phyloP scores from a whole-genome alignment of 2,888 invertebrate species.

The Agriopis leucophaearia region DNA sequence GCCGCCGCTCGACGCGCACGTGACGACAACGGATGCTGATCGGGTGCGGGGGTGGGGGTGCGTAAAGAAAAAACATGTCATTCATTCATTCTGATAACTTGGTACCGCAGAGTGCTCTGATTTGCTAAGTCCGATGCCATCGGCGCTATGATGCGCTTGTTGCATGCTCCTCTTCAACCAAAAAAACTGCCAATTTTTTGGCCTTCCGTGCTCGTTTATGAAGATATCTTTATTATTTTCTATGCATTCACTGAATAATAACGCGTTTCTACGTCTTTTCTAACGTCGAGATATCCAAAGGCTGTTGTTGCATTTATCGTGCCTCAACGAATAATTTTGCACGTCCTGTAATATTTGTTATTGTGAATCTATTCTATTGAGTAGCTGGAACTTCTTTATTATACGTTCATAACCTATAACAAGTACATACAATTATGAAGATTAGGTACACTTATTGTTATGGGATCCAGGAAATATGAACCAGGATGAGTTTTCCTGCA shows the following conservation, averaged over 20 bases:
- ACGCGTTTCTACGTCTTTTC: conserved; percentile 12
- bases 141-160: too few relatives aligned
- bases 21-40: too few relatives aligned
- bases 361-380: neutral
- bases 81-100: too few relatives aligned
- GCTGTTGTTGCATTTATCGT: conserved; percentile 5
- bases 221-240: conserved; percentile 28
- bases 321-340: conserved; percentile 1
- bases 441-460: neutral
- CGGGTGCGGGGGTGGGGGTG: too few relatives aligned
- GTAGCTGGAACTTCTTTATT: conserved; percentile 4
- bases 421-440: neutral
- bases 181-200: neutral
- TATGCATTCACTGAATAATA: conserved; percentile 16
- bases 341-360: conserved; percentile 3
- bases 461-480: neutral
- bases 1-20: too few relatives aligned
- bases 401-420: neutral
- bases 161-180: neutral
- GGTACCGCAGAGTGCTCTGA: too few relatives aligned
- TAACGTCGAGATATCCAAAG: conserved; percentile 6
- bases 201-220: conserved; percentile 18
- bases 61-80: too few relatives aligned
- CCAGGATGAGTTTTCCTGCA: too few relatives aligned
- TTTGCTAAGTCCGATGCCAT: too few relatives aligned